A percentile compares a stretch with the other conserved stretches of the same genome.
Conservation (phyloP, 2,888 invertebrate species). For the Pseudoips prasinana region DNA sequence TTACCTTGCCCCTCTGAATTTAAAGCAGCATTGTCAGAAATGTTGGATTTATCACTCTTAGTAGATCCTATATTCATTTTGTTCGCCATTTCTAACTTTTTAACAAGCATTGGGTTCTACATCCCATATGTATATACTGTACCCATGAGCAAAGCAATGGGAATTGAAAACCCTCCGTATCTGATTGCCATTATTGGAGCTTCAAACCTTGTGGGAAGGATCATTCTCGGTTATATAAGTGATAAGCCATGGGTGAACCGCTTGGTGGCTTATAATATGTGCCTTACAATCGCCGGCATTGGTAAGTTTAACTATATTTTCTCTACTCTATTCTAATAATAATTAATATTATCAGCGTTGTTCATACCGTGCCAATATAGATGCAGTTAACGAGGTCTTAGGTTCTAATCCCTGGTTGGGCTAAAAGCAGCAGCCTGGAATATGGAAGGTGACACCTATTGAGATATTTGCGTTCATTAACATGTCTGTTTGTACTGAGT, state of each 20-base stretch:
- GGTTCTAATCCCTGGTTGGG: no score
- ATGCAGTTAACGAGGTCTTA: no score
- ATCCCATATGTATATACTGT: slow-evolving; percentile 95
- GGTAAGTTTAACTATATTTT: slow-evolving; percentile 87
- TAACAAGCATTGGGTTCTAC: slow-evolving; percentile 97
- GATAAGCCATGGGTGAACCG: slow-evolving; percentile 96
- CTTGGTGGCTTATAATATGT: slow-evolving; percentile 93
- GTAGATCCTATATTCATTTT: slow-evolving; percentile 93
- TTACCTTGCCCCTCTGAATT: slow-evolving; percentile 86
- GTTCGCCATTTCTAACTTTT: slow-evolving; percentile 96
- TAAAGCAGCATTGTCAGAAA: slow-evolving; percentile 86
- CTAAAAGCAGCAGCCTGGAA: no score
- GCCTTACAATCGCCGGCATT: slow-evolving; percentile 93
- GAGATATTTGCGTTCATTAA: no score
- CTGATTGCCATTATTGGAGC: slow-evolving; percentile 91
- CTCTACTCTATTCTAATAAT: no score
- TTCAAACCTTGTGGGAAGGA: slow-evolving; percentile 94
- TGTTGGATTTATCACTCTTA: slow-evolving; percentile 93
- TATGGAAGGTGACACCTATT: no score
- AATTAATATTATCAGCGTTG: no score
- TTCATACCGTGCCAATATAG: no score
- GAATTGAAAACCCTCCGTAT: slow-evolving; percentile 84
- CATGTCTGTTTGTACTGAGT: no score
- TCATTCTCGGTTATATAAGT: slow-evolving; percentile 92
- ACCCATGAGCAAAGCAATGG: slow-evolving; percentile 86